phyloP scores from a whole-genome alignment of 2,888 invertebrate species.

The Drosophila imparisetae region DNA sequence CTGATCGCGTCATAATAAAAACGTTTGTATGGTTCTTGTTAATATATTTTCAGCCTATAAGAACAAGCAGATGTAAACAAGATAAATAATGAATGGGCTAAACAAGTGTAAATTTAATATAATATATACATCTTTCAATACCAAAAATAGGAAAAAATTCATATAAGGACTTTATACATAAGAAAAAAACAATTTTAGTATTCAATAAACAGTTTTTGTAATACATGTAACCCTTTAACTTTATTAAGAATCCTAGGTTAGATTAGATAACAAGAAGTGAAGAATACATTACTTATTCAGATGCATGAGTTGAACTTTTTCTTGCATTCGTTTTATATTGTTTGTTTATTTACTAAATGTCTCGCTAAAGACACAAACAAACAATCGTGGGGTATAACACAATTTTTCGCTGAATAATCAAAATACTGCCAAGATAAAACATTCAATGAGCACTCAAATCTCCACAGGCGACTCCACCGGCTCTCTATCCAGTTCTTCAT shows the following conservation, averaged over 20 bases:
- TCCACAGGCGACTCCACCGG: constrained; percentile 70
- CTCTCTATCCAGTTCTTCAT: constrained; percentile 35
- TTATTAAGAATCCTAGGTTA: background rate
- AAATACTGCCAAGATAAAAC: constrained; percentile 69
- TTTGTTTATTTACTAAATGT: constrained; percentile 50
- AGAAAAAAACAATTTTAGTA: background rate
- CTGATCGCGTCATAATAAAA: constrained; percentile 4
- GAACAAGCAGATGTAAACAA: constrained; percentile 28
- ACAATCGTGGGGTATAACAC: constrained; percentile 22
- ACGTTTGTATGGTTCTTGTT: background rate
- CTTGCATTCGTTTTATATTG: constrained; percentile 20
- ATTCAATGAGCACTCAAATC: constrained; percentile 58
- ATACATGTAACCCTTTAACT: background rate
- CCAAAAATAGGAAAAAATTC: background rate
- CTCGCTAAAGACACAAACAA: constrained; percentile 10
- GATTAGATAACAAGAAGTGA: background rate
- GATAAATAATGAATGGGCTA: constrained; percentile 1
- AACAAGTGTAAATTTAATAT: background rate
- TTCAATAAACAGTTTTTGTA: background rate
- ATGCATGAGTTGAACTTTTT: constrained; percentile 13
- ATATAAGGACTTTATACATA: background rate
- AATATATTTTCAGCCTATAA: background rate
- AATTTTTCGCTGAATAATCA: constrained; percentile 32
- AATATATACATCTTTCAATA: background rate
- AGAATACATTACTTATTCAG: background rate